Evolutionary conservation across 2,888 invertebrate genomes (phyloP).

Genomic region (Cybosia mesomella): DNA sequence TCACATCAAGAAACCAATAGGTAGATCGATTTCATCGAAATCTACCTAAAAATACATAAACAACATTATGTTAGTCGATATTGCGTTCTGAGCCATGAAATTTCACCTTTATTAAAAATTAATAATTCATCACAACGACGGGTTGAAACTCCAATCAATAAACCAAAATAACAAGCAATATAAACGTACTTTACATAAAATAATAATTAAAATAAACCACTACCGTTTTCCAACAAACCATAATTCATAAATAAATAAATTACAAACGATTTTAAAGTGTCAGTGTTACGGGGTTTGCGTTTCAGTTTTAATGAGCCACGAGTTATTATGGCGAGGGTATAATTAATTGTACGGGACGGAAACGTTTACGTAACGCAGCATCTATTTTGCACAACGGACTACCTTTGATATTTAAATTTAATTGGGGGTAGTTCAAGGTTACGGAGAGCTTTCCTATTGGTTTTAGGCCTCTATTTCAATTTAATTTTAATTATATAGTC

Average conservation of each 20-base stretch:
- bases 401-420: conserved; percentile 16
- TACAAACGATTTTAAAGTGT: conserved; percentile 51
- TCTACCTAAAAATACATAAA: no score
- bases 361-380: conserved; percentile 43
- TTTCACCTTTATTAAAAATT: conserved; percentile 4
- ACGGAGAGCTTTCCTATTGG: background rate
- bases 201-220: conserved; percentile 19
- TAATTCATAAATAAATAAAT: conserved; percentile 52
- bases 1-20: no score
- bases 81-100: background rate
- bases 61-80: no score
- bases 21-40: no score
- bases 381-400: conserved; percentile 33
- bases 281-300: conserved; percentile 51
- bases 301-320: conserved; percentile 54
- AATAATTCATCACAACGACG: conserved; percentile 1
- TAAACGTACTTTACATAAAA: conserved; percentile 25
- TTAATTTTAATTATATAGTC: background rate
- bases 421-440: conserved; percentile 7
- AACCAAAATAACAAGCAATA: conserved; percentile 17
- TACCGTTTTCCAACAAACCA: conserved; percentile 34
- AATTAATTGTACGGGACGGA: conserved; percentile 46
- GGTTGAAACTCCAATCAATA: conserved; percentile 16
- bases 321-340: conserved; percentile 44
- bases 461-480: background rate